phyloP scores from a whole-genome alignment of 2,888 invertebrate genomes.

The Scelioninae gen. 2 region DNA sequence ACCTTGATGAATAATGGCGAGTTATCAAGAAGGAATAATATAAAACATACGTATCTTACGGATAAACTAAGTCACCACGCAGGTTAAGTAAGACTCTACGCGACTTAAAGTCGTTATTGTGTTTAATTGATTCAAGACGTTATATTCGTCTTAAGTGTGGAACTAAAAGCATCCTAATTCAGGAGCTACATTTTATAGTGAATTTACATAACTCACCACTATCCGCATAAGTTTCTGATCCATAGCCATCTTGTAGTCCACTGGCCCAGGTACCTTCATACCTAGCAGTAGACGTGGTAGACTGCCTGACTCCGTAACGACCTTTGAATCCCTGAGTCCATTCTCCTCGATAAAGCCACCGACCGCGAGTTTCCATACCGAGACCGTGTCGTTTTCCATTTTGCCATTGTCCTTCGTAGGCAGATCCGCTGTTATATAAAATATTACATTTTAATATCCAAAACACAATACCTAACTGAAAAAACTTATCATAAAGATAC shows the following conservation, averaged over 20 bases:
- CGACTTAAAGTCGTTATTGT: too few relatives aligned
- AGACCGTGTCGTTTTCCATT: slow-evolving; percentile 98
- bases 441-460: background rate
- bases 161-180: background rate
- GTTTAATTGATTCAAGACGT: too few relatives aligned
- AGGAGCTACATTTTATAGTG: too few relatives aligned
- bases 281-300: slow-evolving; percentile 94
- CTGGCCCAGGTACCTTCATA: slow-evolving; percentile 99
- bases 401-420: slow-evolving; percentile 99
- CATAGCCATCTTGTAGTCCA: slow-evolving; percentile 99
- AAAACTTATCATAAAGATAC: too few relatives aligned
- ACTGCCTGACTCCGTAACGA: slow-evolving; percentile 97
- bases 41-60: too few relatives aligned
- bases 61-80: too few relatives aligned
- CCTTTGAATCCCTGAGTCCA: slow-evolving; percentile 99
- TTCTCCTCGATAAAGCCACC: slow-evolving; percentile 98
- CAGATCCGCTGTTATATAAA: slow-evolving; percentile 85
- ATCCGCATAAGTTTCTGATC: slow-evolving; percentile 99
- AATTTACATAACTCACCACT: slow-evolving; percentile 87
- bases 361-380: slow-evolving; percentile 96
- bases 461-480: too few relatives aligned
- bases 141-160: too few relatives aligned
- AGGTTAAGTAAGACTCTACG: too few relatives aligned
- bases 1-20: too few relatives aligned
- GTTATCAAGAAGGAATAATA: too few relatives aligned